Percentiles rank a stretch among this genome's conserved stretches.
Conservation (phyloP, 2,888 invertebrate species). For the Brassicogethes aeneus region DNA sequence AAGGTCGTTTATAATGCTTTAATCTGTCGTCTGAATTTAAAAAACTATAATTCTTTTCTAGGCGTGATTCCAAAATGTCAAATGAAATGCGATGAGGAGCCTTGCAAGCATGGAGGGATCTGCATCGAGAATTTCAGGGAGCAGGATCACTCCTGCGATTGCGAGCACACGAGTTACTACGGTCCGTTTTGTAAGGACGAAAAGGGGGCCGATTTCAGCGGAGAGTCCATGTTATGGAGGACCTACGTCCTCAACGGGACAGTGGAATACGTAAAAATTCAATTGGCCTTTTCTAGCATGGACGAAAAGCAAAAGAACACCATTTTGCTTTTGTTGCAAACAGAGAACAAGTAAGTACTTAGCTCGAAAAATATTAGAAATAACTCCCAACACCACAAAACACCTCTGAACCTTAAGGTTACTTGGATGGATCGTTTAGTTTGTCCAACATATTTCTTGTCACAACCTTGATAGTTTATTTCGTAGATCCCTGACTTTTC, state of each 20-base stretch:
- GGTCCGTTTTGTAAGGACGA: slow-evolving; percentile 84
- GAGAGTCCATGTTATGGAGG: slow-evolving; percentile 73
- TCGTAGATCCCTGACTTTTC: too few species aligned
- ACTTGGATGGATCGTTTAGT: too few species aligned
- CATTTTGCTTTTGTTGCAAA: slow-evolving; percentile 69
- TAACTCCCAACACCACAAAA: slow-evolving; percentile 4
- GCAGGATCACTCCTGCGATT: slow-evolving; percentile 79
- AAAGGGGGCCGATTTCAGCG: slow-evolving; percentile 83
- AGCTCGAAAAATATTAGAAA: neutral
- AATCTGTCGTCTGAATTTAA: too few species aligned
- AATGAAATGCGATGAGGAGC: slow-evolving; percentile 81
- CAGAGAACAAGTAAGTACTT: slow-evolving; percentile 63
- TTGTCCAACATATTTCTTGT: too few species aligned
- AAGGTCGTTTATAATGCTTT: too few species aligned
- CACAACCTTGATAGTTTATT: too few species aligned
- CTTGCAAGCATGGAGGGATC: slow-evolving; percentile 79
- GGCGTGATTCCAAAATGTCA: slow-evolving; percentile 75
- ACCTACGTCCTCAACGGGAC: slow-evolving; percentile 65
- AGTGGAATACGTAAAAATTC: slow-evolving; percentile 70
- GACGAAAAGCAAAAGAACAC: slow-evolving; percentile 71
- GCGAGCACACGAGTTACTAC: slow-evolving; percentile 82
- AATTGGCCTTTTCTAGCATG: slow-evolving; percentile 79
- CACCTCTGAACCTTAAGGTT: slow-evolving; percentile 1
- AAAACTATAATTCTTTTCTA: too few species aligned
- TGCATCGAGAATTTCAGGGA: slow-evolving; percentile 84